Evolutionary conservation across 2,797 vertebrate genomes (phyloP), one percentile per base, ranked within the genome.

Genomic region (Dryobates pubescens): DNA sequence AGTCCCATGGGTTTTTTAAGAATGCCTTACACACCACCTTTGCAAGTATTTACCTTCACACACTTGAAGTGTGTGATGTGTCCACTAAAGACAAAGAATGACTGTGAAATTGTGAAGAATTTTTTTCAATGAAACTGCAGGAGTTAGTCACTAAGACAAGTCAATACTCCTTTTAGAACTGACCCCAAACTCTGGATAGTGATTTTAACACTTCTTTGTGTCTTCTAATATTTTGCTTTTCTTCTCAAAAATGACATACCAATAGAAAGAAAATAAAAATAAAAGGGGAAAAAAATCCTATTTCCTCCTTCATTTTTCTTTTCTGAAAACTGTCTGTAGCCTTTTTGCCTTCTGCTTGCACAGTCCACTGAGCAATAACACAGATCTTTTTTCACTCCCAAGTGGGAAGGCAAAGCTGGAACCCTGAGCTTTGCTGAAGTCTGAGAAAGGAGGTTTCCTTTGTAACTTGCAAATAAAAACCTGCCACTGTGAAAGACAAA

Each of bases 331-430:
- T 47, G n/a, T 71, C 49, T 90, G 68, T 74, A 86, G 58, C 72
- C 47, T 86, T 92, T 93, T 77, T 92, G 74, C 85, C 68, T 86
- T 94, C 73, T 95, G 57, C 54, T 92, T 93, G 76, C 68, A 94
- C 84, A 94, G 92, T 78, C 79, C 90, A 91, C 80, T 95, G 87
- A 86, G 76, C 93, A 96, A 83, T 58, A 90, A 94, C 80, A 96
- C 61, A 83, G 86, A 67, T 54, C 3, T 3, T 78, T 76, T 47
- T 94, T 89, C 67, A 91, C 88, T 89, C 77, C 76, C 82, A 54
- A 92, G 67, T 68, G 89, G 26, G 62, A 92, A 94, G 34, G 49
- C 56, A 86, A 54, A 79, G 70, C 63, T 90, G 93, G 79, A 92
- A 83, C 82, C 82, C 69, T 74, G 63, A 65, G 89, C 54, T 70